Evolutionary conservation across 1,140 invertebrate genomes (phyloP), one percentile per base, ranked within the genome.

Genomic region (Lineus longissimus): DNA sequence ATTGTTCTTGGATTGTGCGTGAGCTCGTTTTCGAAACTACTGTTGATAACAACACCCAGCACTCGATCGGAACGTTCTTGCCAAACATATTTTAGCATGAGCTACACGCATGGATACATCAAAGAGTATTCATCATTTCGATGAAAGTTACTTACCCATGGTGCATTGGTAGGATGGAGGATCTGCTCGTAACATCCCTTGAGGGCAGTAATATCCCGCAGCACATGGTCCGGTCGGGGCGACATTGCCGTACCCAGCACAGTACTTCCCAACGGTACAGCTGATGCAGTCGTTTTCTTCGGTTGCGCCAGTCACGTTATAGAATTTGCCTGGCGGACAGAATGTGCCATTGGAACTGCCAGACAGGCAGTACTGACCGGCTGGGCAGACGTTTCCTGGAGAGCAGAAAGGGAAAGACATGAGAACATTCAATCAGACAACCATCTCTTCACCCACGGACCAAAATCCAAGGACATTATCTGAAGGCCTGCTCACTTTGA

Each of bases 291-390:
- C 74, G 0, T 60, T 17, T 29, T 63, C 65, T 31, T 47, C 19
- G 22, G 61, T 56, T 13, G 65, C 67, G 2, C 73, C 71, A 19
- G 74, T 76, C 13, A 68, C 68, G 41, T 70, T 71, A 9, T 73
- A 65, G 62, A 70, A 76, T 0, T 73, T 78, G 22, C 75, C 73
- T 7, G 76, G 76, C 11, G 73, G 75, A 66, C 76, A 78, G 57
- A 66, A 59, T 1, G 69, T 70, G 11, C 75, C 76, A 55, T 59
- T 71, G 15, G 70, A 23, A 41, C 77, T 79, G 22, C 76, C 77
- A 19, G 51, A 45, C 13, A 66, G 64, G 62, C 77, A 79, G 63
- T 70, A 79, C 23, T 74, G 69, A 54, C 77, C 76, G 41, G 62
- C 56, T 19, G 70, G 68, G 51, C 76, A 79, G 0, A 73, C 59